These are phyloP conservation scores for Glandiceps talaboti DNA, from an alignment of 53 echinoderm and acorn worm genomes.

Conservation along the genomic window DNA sequence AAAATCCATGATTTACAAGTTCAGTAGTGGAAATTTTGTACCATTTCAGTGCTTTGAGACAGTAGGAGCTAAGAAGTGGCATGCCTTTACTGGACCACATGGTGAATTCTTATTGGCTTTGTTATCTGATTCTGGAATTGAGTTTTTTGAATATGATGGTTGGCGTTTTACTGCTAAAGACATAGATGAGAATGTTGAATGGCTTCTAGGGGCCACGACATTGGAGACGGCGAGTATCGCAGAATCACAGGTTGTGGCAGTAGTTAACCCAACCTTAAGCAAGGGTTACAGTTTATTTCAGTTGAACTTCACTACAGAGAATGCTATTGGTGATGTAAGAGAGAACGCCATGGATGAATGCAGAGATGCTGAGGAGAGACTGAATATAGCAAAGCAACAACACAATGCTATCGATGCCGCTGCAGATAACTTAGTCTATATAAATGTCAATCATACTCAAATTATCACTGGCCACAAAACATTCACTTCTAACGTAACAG, in stretches of 20 bases:
- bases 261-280: background rate
- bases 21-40: slow-evolving; percentile 43
- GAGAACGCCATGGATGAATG: slow-evolving; percentile 16
- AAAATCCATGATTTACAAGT: slow-evolving; percentile 84
- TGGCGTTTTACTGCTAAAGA: slow-evolving; percentile 41
- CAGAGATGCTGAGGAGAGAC: background rate
- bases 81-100: slow-evolving; percentile 14
- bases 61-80: slow-evolving; percentile 50
- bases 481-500: slow-evolving; percentile 13
- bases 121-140: slow-evolving; percentile 18
- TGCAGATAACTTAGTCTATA: slow-evolving; percentile 23
- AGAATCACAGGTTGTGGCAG: background rate
- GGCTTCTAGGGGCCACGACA: background rate
- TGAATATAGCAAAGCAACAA: background rate
- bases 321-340: slow-evolving; percentile 20
- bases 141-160: slow-evolving; percentile 64
- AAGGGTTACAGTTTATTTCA: slow-evolving; percentile 23
- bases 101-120: slow-evolving; percentile 21
- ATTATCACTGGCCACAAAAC: slow-evolving; percentile 24
- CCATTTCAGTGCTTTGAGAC: slow-evolving; percentile 73
- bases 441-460: slow-evolving; percentile 27
- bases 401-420: background rate
- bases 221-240: background rate
- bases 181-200: background rate
- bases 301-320: slow-evolving; percentile 26